A percentile compares a stretch with the other conserved stretches of the same genome.
phyloP scores from a whole-genome alignment of 2,113 vertebrate species.

The Gasterosteus nipponicus region DNA sequence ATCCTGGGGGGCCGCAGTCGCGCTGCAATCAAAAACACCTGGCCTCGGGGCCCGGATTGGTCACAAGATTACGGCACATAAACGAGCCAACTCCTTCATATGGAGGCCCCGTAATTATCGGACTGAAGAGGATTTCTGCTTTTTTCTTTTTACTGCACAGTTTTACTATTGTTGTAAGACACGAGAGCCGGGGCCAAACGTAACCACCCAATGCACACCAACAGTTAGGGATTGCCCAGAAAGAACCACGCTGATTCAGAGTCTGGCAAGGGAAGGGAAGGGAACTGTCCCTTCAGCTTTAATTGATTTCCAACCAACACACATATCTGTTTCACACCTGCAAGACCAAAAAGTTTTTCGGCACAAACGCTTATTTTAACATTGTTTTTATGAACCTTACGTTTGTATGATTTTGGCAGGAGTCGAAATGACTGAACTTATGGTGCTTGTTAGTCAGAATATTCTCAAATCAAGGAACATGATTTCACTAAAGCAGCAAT shows the following conservation, averaged over 20 bases:
- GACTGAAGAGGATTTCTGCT: conserved; percentile 71
- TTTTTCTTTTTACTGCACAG: conserved; percentile 49
- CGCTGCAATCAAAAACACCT: conserved; percentile 81
- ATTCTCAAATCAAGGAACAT: conserved; percentile 81
- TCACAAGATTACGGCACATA: conserved; percentile 80
- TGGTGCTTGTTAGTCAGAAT: conserved; percentile 83
- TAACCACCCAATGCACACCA: conserved; percentile 54
- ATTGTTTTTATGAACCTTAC: conserved; percentile 23
- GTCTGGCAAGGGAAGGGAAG: conserved; percentile 33
- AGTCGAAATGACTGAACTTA: conserved; percentile 84
- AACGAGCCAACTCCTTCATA: conserved; percentile 76
- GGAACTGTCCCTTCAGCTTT: conserved; percentile 47
- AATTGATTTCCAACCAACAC: conserved; percentile 29
- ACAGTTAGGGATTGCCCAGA: conserved; percentile 46
- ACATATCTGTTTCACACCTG: conserved; percentile 79
- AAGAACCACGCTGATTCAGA: conserved; percentile 21
- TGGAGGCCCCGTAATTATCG: conserved; percentile 81
- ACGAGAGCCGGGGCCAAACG: conserved; percentile 54
- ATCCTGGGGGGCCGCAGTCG: conserved; percentile 64
- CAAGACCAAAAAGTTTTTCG: conserved; percentile 65
- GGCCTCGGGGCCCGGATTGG: conserved; percentile 76
- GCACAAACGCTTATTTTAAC: conserved; percentile 75
- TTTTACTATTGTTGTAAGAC: conserved; percentile 76
- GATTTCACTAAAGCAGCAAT: conserved; percentile 80
- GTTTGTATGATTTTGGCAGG: conserved; percentile 77